A percentile compares a stretch with the other conserved stretches of the same genome.
Conservation (phyloP, 23 tunicate genomes). For the Halocynthia roretzi region DNA sequence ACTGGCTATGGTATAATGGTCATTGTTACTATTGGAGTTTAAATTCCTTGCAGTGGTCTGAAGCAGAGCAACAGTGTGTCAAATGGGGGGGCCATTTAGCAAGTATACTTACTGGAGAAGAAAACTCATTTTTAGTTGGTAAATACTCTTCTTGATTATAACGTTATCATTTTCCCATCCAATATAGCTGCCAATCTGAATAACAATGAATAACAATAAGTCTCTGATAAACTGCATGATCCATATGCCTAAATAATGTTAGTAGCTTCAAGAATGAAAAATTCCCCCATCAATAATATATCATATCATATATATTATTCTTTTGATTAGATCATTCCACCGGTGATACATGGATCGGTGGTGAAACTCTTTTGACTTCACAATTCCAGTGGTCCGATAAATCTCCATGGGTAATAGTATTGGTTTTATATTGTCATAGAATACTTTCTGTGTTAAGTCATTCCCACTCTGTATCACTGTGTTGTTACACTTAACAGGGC, state of each 20-base stretch:
- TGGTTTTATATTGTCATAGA: constrained; percentile 2
- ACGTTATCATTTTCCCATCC: not conserved
- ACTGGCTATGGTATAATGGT: constrained; percentile 50
- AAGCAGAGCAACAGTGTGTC: constrained; percentile 39
- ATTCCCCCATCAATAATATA: not conserved
- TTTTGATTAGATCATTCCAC: constrained; percentile 43
- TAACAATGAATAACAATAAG: no score
- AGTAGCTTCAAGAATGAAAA: no score
- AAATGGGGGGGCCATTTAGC: constrained; percentile 47
- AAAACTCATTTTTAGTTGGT: constrained; percentile 79
- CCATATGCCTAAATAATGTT: no score
- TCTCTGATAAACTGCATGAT: no score
- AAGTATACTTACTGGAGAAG: constrained; percentile 60
- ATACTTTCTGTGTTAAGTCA: not conserved
- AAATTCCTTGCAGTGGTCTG: constrained; percentile 24
- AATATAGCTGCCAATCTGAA: no score
- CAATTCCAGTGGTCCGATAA: constrained; percentile 54
- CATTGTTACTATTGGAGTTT: constrained; percentile 68
- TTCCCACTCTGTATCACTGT: not conserved
- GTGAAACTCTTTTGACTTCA: constrained; percentile 33
- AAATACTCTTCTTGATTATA: not conserved
- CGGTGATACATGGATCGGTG: constrained; percentile 62
- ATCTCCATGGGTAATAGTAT: constrained; percentile 57
- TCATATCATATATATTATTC: constrained; percentile 2
- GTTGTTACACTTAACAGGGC: constrained; percentile 15